phyloP scores from a whole-genome alignment of 2,113 vertebrate genomes.

The Forbesichthys agassizii region DNA sequence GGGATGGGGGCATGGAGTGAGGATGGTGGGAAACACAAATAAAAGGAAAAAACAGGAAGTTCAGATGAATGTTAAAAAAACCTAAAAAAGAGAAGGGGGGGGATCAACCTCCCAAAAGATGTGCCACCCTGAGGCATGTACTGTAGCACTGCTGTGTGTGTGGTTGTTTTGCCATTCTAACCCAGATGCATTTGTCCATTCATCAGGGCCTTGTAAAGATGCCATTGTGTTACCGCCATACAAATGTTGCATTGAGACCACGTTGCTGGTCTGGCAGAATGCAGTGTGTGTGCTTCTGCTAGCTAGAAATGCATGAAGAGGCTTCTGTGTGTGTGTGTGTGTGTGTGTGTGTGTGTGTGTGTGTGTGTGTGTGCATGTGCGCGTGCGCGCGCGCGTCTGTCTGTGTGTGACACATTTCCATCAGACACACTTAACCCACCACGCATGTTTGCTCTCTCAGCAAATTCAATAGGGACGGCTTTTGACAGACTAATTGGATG shows the following conservation, averaged over 20 bases:
- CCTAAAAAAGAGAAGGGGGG: slow-evolving; percentile 44
- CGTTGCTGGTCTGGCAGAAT: slow-evolving; percentile 47
- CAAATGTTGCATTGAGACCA: slow-evolving; percentile 66
- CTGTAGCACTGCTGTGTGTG: slow-evolving; percentile 40
- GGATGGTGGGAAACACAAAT: slow-evolving; percentile 46
- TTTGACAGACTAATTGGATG: slow-evolving; percentile 58
- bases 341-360: too few relatives aligned
- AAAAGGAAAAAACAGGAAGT: slow-evolving; percentile 71
- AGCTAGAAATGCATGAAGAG: slow-evolving; percentile 43
- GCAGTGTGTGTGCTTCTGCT: slow-evolving; percentile 24
- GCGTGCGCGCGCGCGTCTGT: neutral
- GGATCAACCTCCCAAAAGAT: slow-evolving; percentile 36
- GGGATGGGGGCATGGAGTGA: slow-evolving; percentile 23
- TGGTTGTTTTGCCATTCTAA: slow-evolving; percentile 61
- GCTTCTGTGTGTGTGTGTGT: slow-evolving; percentile 19
- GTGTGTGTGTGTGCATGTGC: neutral
- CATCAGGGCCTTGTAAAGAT: slow-evolving; percentile 61
- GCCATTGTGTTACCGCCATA: slow-evolving; percentile 63
- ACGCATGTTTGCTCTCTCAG: slow-evolving; percentile 41
- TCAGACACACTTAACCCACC: slow-evolving; percentile 31
- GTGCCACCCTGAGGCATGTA: neutral
- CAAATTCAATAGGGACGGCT: slow-evolving; percentile 44
- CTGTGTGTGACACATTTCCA: slow-evolving; percentile 35
- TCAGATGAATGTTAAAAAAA: slow-evolving; percentile 61
- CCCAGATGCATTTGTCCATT: slow-evolving; percentile 72